Percentiles rank a stretch among this genome's conserved stretches.
Conservation (phyloP, 2,113 vertebrate species). For the Pygoscelis adeliae region DNA sequence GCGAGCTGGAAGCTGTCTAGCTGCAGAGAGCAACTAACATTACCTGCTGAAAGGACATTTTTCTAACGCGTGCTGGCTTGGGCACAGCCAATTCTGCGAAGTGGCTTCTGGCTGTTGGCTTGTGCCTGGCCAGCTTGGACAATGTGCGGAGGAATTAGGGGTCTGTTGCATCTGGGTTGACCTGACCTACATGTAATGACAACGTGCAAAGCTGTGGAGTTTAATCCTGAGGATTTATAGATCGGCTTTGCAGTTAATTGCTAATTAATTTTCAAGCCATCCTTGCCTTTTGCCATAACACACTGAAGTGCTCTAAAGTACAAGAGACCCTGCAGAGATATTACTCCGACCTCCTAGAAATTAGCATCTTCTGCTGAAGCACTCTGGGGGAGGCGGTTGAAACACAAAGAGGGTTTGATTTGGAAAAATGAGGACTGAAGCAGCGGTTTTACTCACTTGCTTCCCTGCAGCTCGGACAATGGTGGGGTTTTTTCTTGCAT, state of each 20-base stretch:
- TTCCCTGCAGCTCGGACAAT: not conserved
- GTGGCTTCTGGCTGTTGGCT: not conserved
- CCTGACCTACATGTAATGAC: accelerated
- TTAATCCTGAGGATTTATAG: not conserved
- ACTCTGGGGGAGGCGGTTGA: not conserved
- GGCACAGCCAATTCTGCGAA: not conserved
- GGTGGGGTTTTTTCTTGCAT: not conserved
- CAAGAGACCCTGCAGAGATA: not conserved
- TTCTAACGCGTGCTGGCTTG: not conserved
- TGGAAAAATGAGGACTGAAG: not conserved
- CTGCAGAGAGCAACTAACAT: not conserved
- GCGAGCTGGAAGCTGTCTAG: not conserved
- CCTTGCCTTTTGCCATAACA: not conserved
- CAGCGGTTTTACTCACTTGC: not conserved
- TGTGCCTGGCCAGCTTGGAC: not conserved
- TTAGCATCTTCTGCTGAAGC: not conserved
- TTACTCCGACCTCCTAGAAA: not conserved
- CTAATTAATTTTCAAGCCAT: not conserved
- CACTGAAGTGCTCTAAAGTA: not conserved
- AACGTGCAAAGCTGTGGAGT: not conserved
- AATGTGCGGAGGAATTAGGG: accelerated
- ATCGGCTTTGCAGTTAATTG: not conserved
- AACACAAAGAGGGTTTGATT: not conserved
- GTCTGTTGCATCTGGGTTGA: not conserved
- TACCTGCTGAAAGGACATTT: not conserved